Evolutionary conservation across 2,113 vertebrate genomes (phyloP), one percentile per base, ranked within the genome.

Genomic region (Illadopsis cleaveri): DNA sequence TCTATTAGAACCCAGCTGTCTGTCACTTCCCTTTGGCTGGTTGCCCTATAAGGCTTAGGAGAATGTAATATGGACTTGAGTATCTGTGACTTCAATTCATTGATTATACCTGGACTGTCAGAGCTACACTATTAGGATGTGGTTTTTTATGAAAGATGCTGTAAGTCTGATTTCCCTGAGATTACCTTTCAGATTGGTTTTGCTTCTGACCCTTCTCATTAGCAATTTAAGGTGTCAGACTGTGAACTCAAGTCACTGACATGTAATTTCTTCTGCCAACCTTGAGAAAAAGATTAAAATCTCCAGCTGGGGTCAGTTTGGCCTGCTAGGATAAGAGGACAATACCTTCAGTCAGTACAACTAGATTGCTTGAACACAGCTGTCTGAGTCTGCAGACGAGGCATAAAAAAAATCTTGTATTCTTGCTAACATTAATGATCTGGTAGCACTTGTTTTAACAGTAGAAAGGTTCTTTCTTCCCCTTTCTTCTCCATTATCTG

Each of bases 281-380:
- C 47, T 27, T 82, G 62, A 86, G 56, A 35, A 88, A 77, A 88
- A 69, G 12, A 64, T 60, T 60, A 24, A 72, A 79, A 82, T 71
- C 42, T 89, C 71, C 47, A 53, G 3, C n/a, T 66, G 51, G 30
- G 66, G 13, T 61, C 2, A 2, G 42, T 53, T 70, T 38, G 44
- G 22, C 10, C n/a, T 0, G 0, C 47, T 35, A 40, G 37, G 31
- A 61, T 20, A 10, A 11, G 27, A 84, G 30, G 30, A n/a, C 27
- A 72, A 13, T 28, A 25, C n/a, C 35, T 69, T 70, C 54, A 51
- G 13, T 53, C 28, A 61, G 37, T 30, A 61, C 15, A 44, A 27
- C 18, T 37, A 45, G 35, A 60, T 33, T 79, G n/a, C 65, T 56
- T 87, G 54, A 83, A 61, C 54, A 56, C 22, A 68, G 33, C 37